Evolutionary conservation across 2,888 invertebrate genomes (phyloP).

Genomic region (Caenorhabditis drosophilae): DNA sequence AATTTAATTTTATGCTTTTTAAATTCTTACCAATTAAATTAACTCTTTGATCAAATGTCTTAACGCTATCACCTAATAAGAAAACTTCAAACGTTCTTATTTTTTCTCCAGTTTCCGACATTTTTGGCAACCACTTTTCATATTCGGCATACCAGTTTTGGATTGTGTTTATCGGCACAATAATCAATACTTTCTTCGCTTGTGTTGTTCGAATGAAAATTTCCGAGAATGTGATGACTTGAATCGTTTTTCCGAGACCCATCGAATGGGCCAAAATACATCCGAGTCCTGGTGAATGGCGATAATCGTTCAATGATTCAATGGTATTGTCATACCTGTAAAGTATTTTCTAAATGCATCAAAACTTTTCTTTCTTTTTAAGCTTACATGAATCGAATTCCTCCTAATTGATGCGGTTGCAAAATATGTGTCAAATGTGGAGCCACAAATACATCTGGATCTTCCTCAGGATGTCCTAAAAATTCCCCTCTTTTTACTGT

Average conservation of each 20-base stretch:
- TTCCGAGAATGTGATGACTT: slow-evolving; percentile 91
- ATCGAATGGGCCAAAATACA: slow-evolving; percentile 93
- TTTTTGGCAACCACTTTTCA: slow-evolving; percentile 89
- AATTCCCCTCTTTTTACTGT: too few species aligned
- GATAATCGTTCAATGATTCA: slow-evolving; percentile 87
- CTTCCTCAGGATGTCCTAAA: slow-evolving; percentile 45
- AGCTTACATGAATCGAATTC: slow-evolving; percentile 63
- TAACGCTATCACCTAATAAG: slow-evolving; percentile 90
- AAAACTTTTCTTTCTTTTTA: too few species aligned
- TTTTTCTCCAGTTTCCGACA: slow-evolving; percentile 25
- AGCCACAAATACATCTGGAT: slow-evolving; percentile 57
- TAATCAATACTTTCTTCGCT: slow-evolving; percentile 87
- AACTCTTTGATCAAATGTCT: slow-evolving; percentile 85
- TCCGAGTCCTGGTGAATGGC: slow-evolving; percentile 86
- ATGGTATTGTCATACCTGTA: slow-evolving; percentile 87
- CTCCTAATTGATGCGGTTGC: slow-evolving; percentile 65
- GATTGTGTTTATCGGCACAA: slow-evolving; percentile 97
- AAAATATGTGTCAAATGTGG: slow-evolving; percentile 55
- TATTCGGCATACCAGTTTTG: slow-evolving; percentile 95
- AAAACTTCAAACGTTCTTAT: slow-evolving; percentile 83
- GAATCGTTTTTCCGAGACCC: slow-evolving; percentile 97
- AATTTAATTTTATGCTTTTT: neutral
- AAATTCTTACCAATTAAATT: slow-evolving; percentile 75
- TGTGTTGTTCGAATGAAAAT: slow-evolving; percentile 88
- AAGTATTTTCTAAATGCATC: too few species aligned